Evolutionary conservation across 1,140 invertebrate species (phyloP).

Genomic region (Littorina saxatilis): DNA sequence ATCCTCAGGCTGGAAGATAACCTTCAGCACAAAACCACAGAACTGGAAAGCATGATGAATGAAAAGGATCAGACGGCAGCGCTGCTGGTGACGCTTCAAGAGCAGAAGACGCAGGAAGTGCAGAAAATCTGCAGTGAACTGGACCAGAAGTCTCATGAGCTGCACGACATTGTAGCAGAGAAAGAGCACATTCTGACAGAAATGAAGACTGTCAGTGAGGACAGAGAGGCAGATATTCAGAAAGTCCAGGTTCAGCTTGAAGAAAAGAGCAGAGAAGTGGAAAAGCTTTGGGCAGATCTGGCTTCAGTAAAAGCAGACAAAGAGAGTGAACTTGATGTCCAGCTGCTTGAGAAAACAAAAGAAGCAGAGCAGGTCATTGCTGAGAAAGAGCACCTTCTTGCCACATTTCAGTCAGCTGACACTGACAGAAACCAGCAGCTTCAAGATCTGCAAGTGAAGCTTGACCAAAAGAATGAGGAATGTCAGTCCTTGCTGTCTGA

Average conservation of each 20-base stretch:
- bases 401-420: neutral
- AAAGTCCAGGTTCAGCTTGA: neutral
- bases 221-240: neutral
- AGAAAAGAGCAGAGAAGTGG: constrained; percentile 1
- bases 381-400: neutral
- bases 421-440: neutral
- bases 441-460: neutral
- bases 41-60: neutral
- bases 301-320: neutral
- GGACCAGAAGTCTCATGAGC: constrained; percentile 15
- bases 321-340: neutral
- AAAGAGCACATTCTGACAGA: constrained; percentile 20
- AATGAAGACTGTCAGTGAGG: neutral
- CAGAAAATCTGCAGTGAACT: neutral
- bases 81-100: neutral
- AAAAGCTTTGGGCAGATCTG: neutral
- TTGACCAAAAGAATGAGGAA: neutral
- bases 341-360: neutral
- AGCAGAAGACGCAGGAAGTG: neutral
- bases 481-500: neutral
- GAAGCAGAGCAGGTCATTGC: neutral
- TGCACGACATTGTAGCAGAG: constrained; percentile 24
- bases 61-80: constrained; percentile 18
- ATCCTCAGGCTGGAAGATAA: neutral
- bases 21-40: constrained; percentile 12